Evolutionary conservation across 1,140 invertebrate genomes (phyloP).

Genomic region (Pteromalus puparum): DNA sequence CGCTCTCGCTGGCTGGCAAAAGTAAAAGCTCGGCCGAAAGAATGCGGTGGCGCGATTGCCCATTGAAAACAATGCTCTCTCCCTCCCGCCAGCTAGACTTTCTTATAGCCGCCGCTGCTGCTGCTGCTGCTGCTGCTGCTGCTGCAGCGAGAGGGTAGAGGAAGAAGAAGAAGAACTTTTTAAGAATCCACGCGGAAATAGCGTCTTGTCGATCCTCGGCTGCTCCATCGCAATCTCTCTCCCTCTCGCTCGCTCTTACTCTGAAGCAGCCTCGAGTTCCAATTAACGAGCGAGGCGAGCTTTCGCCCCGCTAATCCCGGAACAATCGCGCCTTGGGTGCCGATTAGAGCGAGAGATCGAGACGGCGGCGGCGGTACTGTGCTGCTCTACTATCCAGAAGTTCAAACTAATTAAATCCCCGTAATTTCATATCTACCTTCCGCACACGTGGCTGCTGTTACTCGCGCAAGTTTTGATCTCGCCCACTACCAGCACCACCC

Average conservation of each 20-base stretch:
- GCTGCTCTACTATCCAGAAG: constrained; percentile 54
- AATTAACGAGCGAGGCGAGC: constrained; percentile 65
- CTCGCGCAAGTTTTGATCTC: constrained; percentile 62
- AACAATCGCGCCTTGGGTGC: constrained; percentile 67
- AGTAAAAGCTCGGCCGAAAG: constrained; percentile 48
- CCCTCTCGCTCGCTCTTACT: neutral
- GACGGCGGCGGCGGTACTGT: constrained; percentile 20
- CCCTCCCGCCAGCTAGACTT: constrained; percentile 12
- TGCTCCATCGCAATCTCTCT: neutral
- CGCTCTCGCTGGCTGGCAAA: constrained; percentile 19
- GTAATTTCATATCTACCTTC: constrained; percentile 72
- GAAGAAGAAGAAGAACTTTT: constrained; percentile 34
- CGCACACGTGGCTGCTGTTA: constrained; percentile 65
- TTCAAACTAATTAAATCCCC: constrained; percentile 72
- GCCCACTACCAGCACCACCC: neutral
- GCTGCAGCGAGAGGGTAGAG: too few species aligned
- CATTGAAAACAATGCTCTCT: constrained; percentile 46
- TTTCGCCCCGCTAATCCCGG: constrained; percentile 62
- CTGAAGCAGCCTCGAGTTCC: constrained; percentile 58
- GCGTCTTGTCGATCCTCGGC: constrained; percentile 18
- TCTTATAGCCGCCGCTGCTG: constrained; percentile 14
- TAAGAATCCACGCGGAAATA: constrained; percentile 49
- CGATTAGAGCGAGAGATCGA: constrained; percentile 38
- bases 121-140: too few species aligned
- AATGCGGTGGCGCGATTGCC: constrained; percentile 37